phyloP scores from a whole-genome alignment of 2,113 vertebrate genomes.

The Rhinoptilus africanus region DNA sequence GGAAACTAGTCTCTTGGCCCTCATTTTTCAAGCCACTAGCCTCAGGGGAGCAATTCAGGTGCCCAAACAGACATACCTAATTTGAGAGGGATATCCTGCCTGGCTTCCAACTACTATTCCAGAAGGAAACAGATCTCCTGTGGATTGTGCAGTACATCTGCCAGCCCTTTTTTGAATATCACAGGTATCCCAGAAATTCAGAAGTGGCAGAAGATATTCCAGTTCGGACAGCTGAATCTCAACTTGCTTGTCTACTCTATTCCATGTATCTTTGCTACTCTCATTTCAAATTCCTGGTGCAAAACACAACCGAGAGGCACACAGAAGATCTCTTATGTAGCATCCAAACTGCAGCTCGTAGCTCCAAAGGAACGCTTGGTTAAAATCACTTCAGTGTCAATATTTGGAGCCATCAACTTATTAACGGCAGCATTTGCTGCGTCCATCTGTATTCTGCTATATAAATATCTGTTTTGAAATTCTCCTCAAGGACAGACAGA shows the following conservation, averaged over 20 bases:
- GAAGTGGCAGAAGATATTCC: background rate
- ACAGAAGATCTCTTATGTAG: background rate
- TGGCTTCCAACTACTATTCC: background rate
- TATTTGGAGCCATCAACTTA: background rate
- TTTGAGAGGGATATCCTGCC: background rate
- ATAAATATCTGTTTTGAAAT: background rate
- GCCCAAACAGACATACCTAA: background rate
- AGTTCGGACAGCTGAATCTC: background rate
- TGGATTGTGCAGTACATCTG: background rate
- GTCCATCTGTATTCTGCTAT: background rate
- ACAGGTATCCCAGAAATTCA: background rate
- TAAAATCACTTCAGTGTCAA: background rate
- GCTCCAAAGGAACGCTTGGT: background rate
- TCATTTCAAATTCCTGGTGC: background rate
- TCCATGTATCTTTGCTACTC: background rate
- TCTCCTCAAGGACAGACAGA: background rate
- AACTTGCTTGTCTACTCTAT: background rate
- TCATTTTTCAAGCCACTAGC: background rate
- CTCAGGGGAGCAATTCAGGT: background rate
- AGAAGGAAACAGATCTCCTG: background rate
- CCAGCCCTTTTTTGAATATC: background rate
- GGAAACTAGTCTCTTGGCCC: background rate
- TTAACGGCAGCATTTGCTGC: background rate
- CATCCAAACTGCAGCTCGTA: background rate
- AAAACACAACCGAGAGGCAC: background rate